phyloP scores from a whole-genome alignment of 2,113 vertebrate genomes.

The Bombycilla garrulus region DNA sequence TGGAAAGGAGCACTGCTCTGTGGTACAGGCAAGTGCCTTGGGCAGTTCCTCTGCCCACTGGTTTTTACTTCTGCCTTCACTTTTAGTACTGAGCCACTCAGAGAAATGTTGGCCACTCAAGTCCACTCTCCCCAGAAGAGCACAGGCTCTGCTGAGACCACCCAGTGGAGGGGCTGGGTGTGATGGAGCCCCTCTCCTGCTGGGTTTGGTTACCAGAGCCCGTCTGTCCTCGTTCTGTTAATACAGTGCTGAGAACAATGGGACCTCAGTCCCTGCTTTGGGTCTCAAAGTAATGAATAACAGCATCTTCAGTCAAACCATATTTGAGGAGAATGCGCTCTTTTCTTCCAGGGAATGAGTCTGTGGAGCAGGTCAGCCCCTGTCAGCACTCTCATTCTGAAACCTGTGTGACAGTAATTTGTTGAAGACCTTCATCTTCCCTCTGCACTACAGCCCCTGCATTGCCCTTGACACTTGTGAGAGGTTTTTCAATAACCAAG shows the following conservation, averaged over 20 bases:
- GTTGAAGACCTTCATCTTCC: background rate
- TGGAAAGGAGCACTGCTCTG: background rate
- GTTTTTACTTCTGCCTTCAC: background rate
- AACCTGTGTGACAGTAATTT: background rate
- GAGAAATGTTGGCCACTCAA: background rate
- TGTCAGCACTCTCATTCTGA: background rate
- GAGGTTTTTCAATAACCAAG: background rate
- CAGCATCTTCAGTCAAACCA: background rate
- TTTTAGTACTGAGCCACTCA: background rate
- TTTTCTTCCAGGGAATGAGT: background rate
- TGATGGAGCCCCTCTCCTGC: background rate
- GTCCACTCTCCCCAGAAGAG: background rate
- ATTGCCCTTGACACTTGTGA: background rate
- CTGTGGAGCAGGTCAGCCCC: background rate
- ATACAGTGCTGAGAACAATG: background rate
- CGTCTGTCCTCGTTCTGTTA: background rate
- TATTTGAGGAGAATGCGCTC: background rate
- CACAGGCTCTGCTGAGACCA: background rate
- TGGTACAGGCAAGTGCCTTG: background rate
- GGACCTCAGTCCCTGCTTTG: background rate
- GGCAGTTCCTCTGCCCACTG: background rate
- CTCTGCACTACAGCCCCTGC: background rate
- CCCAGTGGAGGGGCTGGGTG: background rate
- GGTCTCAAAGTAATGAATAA: constrained; percentile 20
- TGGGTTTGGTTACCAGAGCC: constrained; percentile 22